These are phyloP conservation scores for Serinus canaria DNA, from an alignment of 2,113 vertebrate species.

Conservation along the genomic window DNA sequence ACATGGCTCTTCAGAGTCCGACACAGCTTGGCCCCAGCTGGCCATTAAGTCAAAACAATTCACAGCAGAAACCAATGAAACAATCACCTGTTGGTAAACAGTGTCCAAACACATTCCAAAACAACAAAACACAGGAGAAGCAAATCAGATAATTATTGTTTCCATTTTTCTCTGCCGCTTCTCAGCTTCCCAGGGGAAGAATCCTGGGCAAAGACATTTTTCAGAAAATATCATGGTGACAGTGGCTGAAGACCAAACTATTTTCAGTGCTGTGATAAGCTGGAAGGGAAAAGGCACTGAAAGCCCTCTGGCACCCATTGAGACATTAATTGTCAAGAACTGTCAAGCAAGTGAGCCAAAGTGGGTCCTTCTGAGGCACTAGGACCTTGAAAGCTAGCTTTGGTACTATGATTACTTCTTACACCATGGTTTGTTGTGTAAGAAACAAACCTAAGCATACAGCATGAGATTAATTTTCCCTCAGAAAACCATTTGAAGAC, in stretches of 20 bases:
- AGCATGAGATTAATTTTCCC: neutral
- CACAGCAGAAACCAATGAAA: too few relatives aligned
- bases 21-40: too few relatives aligned
- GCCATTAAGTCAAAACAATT: too few relatives aligned
- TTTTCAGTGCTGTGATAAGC: neutral
- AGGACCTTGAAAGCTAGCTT: neutral
- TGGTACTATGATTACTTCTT: neutral
- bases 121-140: too few relatives aligned
- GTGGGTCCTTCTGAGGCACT: neutral
- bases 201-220: too few relatives aligned
- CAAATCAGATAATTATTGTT: too few relatives aligned
- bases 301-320: neutral
- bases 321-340: neutral
- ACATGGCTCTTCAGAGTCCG: too few relatives aligned
- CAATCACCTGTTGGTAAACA: too few relatives aligned
- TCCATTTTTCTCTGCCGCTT: too few relatives aligned
- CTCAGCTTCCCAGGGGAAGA: too few relatives aligned
- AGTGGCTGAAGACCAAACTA: accelerated
- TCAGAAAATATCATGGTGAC: too few relatives aligned
- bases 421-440: neutral
- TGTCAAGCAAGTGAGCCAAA: neutral
- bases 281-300: neutral
- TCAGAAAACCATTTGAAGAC: neutral
- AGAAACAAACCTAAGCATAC: neutral
- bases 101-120: too few relatives aligned